Evolutionary conservation across 2,113 vertebrate species (phyloP), one percentile per base, ranked within the genome.

Genomic region (Dromaius novaehollandiae): DNA sequence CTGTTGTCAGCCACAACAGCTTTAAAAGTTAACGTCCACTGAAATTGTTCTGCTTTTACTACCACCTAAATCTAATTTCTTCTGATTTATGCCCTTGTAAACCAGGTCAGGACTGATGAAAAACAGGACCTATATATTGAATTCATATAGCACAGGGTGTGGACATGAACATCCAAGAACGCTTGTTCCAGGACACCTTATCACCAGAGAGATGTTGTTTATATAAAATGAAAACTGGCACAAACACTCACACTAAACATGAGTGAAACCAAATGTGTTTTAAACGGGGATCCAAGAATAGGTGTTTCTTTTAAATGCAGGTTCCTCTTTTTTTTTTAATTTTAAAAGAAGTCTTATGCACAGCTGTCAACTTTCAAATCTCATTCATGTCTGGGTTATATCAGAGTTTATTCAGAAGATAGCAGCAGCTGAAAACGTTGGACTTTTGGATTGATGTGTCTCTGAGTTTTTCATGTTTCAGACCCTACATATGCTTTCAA

Each of bases 11-110:
- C 74, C 60, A n/a, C 61, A 84, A 79, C 84, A 82, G 19, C 83
- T 79, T 89, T 95, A 79, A 90, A 94, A 95, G 61, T 95, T 94
- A 86, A 93, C 17, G 73, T 53, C 73, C 69, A 61, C 74, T 92
- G 83, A 93, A 96, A 94, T 74, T 14, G 65, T 82, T 68, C 56
- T 87, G 44, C 3, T 82, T 96, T 97, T 97, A 90, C 25, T 51
- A 7, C 51, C 36, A 38, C 51, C 80, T 87, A 68, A 84, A 79
- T 71, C 60, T 82, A 68, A 82, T 95, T 96, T 90, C 65, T 60
- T 81, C 61, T 94, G 90, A 92, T 93, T 94, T 94, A 93, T 70
- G 32, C 9, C 51, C 55, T 42, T 68, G 40, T 82, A 89, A 96
- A 93, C 42, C 48, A 34, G 71, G 75, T 86, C 86, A 86, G 70